phyloP scores from a whole-genome alignment of 2,113 vertebrate genomes.

The Lichenostomus cassidix region DNA sequence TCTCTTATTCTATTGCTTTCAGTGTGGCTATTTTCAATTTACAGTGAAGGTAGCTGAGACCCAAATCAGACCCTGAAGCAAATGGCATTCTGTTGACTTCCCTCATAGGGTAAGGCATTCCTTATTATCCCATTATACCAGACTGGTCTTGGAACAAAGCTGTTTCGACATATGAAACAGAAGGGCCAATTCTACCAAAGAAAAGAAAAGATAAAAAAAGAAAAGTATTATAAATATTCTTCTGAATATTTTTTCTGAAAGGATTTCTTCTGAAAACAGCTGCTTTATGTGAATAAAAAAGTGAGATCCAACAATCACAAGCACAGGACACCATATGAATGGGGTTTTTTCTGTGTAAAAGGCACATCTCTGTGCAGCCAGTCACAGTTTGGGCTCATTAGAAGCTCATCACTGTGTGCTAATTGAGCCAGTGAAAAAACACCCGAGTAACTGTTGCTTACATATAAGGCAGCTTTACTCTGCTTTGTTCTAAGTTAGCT shows the following conservation, averaged over 20 bases:
- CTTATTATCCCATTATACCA: not conserved
- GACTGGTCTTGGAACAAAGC: not conserved
- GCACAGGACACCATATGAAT: not conserved
- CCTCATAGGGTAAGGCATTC: not conserved
- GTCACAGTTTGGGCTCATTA: not conserved
- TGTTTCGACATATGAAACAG: not conserved
- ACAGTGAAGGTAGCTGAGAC: not conserved
- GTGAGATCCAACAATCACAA: not conserved
- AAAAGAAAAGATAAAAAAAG: too few relatives aligned
- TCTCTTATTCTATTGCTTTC: not conserved
- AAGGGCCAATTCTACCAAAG: not conserved
- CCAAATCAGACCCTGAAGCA: not conserved
- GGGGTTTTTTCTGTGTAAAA: not conserved
- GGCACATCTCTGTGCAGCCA: not conserved
- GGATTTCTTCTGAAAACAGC: not conserved
- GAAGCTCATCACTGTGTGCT: rapidly evolving
- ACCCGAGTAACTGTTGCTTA: not conserved
- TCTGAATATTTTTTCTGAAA: not conserved
- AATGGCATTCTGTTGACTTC: not conserved
- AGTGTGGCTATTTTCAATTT: not conserved
- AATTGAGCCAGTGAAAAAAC: not conserved
- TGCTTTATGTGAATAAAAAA: not conserved
- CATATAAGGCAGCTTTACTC: not conserved
- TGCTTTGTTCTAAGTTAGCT: not conserved
- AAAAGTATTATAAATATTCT: not conserved